Conservation (phyloP, 2,113 vertebrate genomes). For the Xerus inauris region DNA sequence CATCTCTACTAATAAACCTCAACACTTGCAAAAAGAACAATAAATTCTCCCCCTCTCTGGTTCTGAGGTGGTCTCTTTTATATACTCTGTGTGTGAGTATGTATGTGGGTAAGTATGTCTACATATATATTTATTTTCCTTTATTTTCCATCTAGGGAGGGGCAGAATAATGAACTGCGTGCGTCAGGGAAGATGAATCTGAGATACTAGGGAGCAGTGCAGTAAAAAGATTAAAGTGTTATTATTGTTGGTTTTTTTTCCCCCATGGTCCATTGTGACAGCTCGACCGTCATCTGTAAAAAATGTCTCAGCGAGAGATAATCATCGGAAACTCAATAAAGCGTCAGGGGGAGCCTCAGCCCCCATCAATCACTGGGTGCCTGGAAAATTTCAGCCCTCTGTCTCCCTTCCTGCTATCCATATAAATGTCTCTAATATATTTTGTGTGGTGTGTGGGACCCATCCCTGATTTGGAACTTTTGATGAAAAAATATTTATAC, state of each 20-base stretch:
- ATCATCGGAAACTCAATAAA: slow-evolving; percentile 99
- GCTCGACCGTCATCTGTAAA: slow-evolving; percentile 93
- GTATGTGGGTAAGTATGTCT: slow-evolving; percentile 76
- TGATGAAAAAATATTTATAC: slow-evolving; percentile 90
- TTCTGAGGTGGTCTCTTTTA: slow-evolving; percentile 78
- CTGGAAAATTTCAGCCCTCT: slow-evolving; percentile 94
- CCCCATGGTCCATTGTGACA: slow-evolving; percentile 90
- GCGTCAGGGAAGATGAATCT: slow-evolving; percentile 93
- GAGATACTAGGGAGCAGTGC: slow-evolving; percentile 90
- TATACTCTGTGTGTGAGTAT: slow-evolving; percentile 81
- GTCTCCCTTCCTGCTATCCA: slow-evolving; percentile 96
- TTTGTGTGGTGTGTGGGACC: slow-evolving; percentile 82
- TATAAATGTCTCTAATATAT: slow-evolving; percentile 99
- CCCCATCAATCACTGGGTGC: slow-evolving; percentile 97
- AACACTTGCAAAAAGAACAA: slow-evolving; percentile 83
- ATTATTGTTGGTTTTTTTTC: slow-evolving; percentile 89
- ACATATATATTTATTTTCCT: slow-evolving; percentile 87
- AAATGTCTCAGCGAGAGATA: slow-evolving; percentile 96
- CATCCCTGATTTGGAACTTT: slow-evolving; percentile 84
- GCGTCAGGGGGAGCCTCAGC: slow-evolving; percentile 93
- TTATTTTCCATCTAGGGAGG: slow-evolving; percentile 90
- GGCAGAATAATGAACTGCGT: slow-evolving; percentile 89
- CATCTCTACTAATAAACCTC: slow-evolving; percentile 82
- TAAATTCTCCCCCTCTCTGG: slow-evolving; percentile 81
- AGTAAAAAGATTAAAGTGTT: slow-evolving; percentile 93